Evolutionary conservation across 2,113 vertebrate species (phyloP), one percentile per base, ranked within the genome.

Genomic region (Albula glossodonta): DNA sequence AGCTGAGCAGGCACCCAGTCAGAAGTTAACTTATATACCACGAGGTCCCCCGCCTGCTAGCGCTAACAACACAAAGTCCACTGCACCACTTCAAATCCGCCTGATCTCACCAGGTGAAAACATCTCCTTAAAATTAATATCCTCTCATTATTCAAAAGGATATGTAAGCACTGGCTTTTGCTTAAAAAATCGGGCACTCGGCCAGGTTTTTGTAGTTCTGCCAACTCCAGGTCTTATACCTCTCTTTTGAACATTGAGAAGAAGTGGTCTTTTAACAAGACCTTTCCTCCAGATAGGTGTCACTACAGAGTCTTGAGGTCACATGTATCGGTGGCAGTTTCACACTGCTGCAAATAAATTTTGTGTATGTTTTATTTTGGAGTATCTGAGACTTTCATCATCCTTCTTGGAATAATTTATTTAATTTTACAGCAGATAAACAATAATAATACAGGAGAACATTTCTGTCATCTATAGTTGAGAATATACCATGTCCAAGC

Each of bases 11-110:
- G 19, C 49, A 50, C 86, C 87, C 85, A 74, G 89, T 82, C 81
- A 31, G 79, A 86, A 84, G 78, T 89, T 48, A 88, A 83, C 88
- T 87, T 91, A 84, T 93, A 92, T 91, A 91, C 90, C 84, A 57
- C 84, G 48, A 83, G 86, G 83, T 86, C 85, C 88, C 0, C 85
- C 85, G 87, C 90, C 22, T 60, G 12, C 17, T 3, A 66, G 60
- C 70, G 22, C 25, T 74, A 74, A 74, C 22, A 74, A n/a, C 25
- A 17, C 48, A 4, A n/a, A 66, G 48, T 22, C 4, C 31, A 41
- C 60, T 66, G 17, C 60, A 11, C 1, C 60, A 66, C 19, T 66
- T 66, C 60, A 66, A 66, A 66, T 19, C 60, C 15, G 22, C 17
- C 17, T 66, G 60, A 12, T 60, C 57, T 3, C 12, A 60, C 57